Evolutionary conservation across 1,140 invertebrate genomes (phyloP).

Genomic region (Apolygus lucorum): DNA sequence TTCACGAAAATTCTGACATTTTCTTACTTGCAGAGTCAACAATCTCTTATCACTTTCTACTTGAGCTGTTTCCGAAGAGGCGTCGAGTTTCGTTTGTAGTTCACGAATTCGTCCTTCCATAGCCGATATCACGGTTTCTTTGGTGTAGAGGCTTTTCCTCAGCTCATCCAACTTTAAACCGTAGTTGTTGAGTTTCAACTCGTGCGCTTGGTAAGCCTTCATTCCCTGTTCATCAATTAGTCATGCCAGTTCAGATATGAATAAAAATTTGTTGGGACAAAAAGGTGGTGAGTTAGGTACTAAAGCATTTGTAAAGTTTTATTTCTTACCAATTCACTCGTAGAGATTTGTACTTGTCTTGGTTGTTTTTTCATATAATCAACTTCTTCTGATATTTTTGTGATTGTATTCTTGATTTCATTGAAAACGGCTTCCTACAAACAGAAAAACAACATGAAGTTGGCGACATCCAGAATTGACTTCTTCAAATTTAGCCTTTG

Average conservation of each 20-base stretch:
- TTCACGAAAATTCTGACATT: too few relatives aligned
- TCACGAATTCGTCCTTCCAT: constrained; percentile 16
- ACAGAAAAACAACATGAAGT: not conserved
- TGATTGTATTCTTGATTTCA: constrained; percentile 17
- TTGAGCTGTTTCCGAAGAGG: not conserved
- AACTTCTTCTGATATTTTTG: constrained; percentile 21
- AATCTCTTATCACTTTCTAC: not conserved
- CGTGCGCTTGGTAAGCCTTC: constrained; percentile 22
- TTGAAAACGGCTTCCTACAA: constrained; percentile 23
- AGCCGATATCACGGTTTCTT: constrained; percentile 17
- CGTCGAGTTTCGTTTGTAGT: constrained; percentile 18
- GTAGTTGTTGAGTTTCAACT: constrained; percentile 23
- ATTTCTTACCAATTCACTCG: not conserved
- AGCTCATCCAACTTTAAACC: constrained; percentile 20
- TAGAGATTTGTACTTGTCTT: constrained; percentile 4
- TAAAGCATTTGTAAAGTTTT: not conserved
- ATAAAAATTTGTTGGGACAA: not conserved
- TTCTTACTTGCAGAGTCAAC: not conserved
- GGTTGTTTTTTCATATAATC: constrained; percentile 11
- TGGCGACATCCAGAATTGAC: not conserved
- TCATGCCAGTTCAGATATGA: not conserved
- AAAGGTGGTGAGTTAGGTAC: not conserved
- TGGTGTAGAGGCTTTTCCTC: constrained; percentile 19
- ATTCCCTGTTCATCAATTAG: not conserved
- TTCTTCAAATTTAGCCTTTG: too few relatives aligned